Evolutionary conservation across 2,113 vertebrate species (phyloP), one percentile per base, ranked within the genome.

Genomic region (Petrocephalus zakoni): DNA sequence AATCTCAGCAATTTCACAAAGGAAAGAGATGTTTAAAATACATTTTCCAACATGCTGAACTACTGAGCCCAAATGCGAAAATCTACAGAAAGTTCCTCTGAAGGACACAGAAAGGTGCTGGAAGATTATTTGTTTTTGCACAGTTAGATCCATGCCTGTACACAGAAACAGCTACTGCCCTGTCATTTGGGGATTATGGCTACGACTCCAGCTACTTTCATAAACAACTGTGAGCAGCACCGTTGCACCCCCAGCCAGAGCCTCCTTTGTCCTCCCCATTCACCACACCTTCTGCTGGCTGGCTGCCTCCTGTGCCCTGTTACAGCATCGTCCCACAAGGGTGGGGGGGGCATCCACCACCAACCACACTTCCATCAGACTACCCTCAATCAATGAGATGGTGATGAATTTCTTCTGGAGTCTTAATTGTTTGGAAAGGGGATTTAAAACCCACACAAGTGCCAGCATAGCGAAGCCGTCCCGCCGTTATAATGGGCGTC

Each of bases 1-100:
- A 83, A 83, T 78, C 10, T 90, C 47, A 92, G 85, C 55, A 10
- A 10, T 53, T 75, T 56, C 89, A 58, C 89, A 89, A 19, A 15
- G 51, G 89, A 87, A 75, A 88, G 75, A 85, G 89, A 15, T 87
- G 88, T 9, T 53, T 37, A 25, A 47, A 83, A 83, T 83, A 46
- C n/a, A 37, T 37, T 37, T 37, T 19, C 29, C 34, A 42, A 75
- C 29, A 75, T 34, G 15, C 29, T 78, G 42, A 78, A 42, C 72
- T 42, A 37, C 34, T 78, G 34, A 78, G 72, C 42, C 34, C 34
- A 75, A 75, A 34, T 37, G 68, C 68, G 34, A 15, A 75, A 75
- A 75, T 34, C 15, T 37, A 7, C 68, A 17, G 68, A 37, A 75
- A 17, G 15, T 37, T 75, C 1, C 29, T 37, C 13, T 37, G 6